Evolutionary conservation across 2,888 invertebrate species (phyloP), one percentile per base, ranked within the genome.

Genomic region (Corbicula japonica): DNA sequence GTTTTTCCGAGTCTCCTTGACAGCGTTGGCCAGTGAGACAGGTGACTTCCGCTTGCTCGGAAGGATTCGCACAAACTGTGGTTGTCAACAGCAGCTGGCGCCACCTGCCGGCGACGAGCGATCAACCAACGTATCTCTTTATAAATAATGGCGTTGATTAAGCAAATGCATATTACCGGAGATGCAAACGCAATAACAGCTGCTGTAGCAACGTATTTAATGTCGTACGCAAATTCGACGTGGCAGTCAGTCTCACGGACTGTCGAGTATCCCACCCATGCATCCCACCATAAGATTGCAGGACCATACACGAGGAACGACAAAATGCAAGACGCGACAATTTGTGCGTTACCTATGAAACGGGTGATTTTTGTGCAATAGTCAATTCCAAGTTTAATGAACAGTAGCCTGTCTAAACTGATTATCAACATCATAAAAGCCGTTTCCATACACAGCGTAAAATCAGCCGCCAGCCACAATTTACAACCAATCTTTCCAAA

Each of bases 401-500:
- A 75, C 5, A 87, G 56, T 26, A 88, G 72, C 10, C 89, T 65
- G 56, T 90, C 88, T 21, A 70, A 60, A 60, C 89, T 89, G 21
- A 90, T 76, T 6, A 90, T 68, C 8, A 88, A 69, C 62, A 90
- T 86, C 44, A 87, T 71, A 15, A 88, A 52, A 18, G 86, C 81
- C 0, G 87, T 83, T 71, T 88, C 83, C 28, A 86, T 68, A 44
- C 87, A 88, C 35, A 87, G 73, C 1, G 85, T 84, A 70, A 83
- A 89, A 66, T 90, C 89, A 0, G 80, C 50, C 12, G 81, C 72
- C 63, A 86, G 56, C 76, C 80, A 89, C 1, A 77, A 30, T 60
- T 89, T 89, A 68, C 90, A 90, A 44, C 86, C 78, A 23, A 58
- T 71, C 21, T 63, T 56, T 12, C 88, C 87, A 54, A 90, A 86